Evolutionary conservation across 92 coral and sea anemone species (phyloP).

Genomic region (Scolanthus callimorphus): DNA sequence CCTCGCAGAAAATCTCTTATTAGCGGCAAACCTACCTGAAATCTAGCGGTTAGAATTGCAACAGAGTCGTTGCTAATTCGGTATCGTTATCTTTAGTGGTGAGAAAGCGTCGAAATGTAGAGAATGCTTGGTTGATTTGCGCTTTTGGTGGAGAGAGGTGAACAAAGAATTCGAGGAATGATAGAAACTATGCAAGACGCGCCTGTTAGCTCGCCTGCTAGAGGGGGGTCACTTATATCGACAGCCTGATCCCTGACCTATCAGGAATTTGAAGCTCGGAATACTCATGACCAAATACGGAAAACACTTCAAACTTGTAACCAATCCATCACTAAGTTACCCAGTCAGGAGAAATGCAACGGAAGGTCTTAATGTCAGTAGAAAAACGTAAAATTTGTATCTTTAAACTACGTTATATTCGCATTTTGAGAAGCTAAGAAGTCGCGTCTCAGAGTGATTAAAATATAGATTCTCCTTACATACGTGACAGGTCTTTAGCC

Average conservation of each 20-base stretch:
- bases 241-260: conserved; percentile 59
- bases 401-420: not conserved
- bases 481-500: conserved; percentile 20
- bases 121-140: conserved; percentile 42
- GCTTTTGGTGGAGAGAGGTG: conserved; percentile 66
- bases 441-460: conserved; percentile 32
- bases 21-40: conserved; percentile 1
- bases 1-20: conserved; percentile 35
- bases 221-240: conserved; percentile 88
- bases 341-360: no score
- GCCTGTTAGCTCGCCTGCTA: conserved; percentile 74
- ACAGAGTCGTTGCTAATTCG: not conserved
- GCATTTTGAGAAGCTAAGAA: not conserved
- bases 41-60: not conserved
- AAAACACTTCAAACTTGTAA: conserved; percentile 13
- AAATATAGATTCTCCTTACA: conserved; percentile 49
- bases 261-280: conserved; percentile 75
- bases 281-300: conserved; percentile 61
- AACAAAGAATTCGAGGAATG: conserved; percentile 98
- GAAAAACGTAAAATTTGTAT: not conserved
- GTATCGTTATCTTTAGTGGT: not conserved
- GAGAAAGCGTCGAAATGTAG: conserved; percentile 21
- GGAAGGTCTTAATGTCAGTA: not conserved
- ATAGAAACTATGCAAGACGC: conserved; percentile 97
- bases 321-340: conserved; percentile 7